phyloP scores from a whole-genome alignment of 2,113 vertebrate species.

The Nannobrachium achirus region DNA sequence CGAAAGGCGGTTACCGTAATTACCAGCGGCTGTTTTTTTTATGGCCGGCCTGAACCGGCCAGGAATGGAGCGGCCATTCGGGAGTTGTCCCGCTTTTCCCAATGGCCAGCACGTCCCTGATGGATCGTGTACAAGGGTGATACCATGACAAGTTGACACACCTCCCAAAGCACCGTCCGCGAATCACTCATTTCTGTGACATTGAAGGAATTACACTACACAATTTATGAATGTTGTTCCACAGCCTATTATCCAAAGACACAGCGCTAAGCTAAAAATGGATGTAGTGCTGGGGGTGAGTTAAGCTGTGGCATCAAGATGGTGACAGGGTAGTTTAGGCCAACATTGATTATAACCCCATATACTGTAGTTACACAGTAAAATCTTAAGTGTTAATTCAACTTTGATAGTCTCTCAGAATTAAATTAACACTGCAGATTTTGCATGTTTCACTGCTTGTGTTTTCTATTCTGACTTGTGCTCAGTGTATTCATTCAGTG shows the following conservation, averaged over 20 bases:
- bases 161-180: slow-evolving; percentile 41
- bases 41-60: no score
- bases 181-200: slow-evolving; percentile 45
- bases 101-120: no score
- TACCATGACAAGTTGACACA: slow-evolving; percentile 42
- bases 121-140: slow-evolving; percentile 41
- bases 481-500: neutral
- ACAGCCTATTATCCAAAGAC: slow-evolving; percentile 15
- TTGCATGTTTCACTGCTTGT: no score
- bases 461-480: slow-evolving; percentile 17
- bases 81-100: no score
- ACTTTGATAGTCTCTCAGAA: no score
- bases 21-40: no score
- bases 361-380: no score
- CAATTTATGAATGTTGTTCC: no score
- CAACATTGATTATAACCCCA: slow-evolving; percentile 1
- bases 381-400: no score
- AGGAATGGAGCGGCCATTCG: no score
- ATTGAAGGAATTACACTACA: slow-evolving; percentile 2
- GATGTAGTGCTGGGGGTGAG: slow-evolving; percentile 19
- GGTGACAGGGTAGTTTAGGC: slow-evolving; percentile 22
- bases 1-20: no score
- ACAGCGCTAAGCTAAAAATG: slow-evolving; percentile 33
- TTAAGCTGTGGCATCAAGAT: slow-evolving; percentile 21
- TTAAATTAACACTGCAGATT: no score